phyloP scores from a whole-genome alignment of 2,888 invertebrate species.

The Parasteatoda lunata region DNA sequence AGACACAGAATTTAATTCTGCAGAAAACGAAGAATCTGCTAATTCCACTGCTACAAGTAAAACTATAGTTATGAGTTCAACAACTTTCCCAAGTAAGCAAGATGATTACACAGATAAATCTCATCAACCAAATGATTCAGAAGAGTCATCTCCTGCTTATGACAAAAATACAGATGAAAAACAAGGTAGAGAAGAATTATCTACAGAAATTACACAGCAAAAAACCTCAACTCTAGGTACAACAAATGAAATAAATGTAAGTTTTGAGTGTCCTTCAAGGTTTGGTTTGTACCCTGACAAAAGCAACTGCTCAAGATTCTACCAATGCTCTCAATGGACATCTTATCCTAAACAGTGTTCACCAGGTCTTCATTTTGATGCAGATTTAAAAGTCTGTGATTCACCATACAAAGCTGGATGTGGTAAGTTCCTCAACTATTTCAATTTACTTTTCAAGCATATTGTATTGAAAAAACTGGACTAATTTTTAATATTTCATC shows the following conservation, averaged over 20 bases:
- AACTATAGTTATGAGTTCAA: too few species aligned
- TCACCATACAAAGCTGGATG: constrained; percentile 61
- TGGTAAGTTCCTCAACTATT: constrained; percentile 24
- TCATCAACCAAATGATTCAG: not conserved
- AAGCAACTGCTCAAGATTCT: constrained; percentile 37
- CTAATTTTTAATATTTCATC: too few species aligned
- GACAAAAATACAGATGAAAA: not conserved
- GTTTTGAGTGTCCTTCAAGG: constrained; percentile 14
- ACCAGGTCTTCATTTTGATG: constrained; percentile 48
- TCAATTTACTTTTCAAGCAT: too few species aligned
- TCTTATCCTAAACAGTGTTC: constrained; percentile 41
- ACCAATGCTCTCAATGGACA: constrained; percentile 46
- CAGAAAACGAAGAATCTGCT: too few species aligned
- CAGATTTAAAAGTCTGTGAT: constrained; percentile 46
- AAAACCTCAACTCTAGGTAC: not conserved
- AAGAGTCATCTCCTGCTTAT: not conserved
- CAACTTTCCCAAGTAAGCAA: not conserved
- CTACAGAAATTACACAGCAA: too few species aligned
- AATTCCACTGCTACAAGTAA: too few species aligned
- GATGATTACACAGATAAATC: not conserved
- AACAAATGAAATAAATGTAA: not conserved
- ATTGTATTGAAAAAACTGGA: too few species aligned
- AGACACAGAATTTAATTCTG: too few species aligned
- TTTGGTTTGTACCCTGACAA: constrained; percentile 52
- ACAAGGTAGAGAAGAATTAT: not conserved